These are phyloP conservation scores for Chloroclystis v-ata DNA, from an alignment of 2,888 invertebrate genomes.

Conservation along the genomic window DNA sequence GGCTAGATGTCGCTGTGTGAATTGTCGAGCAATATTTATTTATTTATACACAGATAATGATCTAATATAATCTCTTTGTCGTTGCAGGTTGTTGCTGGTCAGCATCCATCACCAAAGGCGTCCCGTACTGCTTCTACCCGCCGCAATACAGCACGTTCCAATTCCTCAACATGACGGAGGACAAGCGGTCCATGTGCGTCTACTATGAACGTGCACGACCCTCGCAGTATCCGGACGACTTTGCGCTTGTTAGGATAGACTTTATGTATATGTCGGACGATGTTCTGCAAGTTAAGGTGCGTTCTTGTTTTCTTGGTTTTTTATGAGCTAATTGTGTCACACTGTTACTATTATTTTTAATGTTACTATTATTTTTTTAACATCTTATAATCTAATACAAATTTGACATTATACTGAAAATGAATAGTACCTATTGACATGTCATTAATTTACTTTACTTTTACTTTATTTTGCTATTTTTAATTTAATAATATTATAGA, in stretches of 20 bases:
- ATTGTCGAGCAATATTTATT: no score
- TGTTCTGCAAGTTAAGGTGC: constrained; percentile 82
- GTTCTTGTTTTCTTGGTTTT: constrained; percentile 1
- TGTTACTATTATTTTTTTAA: no score
- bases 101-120: constrained; percentile 57
- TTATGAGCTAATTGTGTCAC: no score
- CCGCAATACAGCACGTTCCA: constrained; percentile 81
- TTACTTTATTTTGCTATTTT: no score
- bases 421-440: no score
- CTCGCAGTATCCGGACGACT: constrained; percentile 82
- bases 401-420: no score
- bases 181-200: constrained; percentile 78
- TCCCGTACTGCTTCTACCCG: constrained; percentile 87
- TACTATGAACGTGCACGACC: constrained; percentile 73
- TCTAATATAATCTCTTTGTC: constrained; percentile 58
- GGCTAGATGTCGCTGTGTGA: no score
- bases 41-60: no score
- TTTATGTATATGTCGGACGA: constrained; percentile 80
- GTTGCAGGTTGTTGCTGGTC: constrained; percentile 87
- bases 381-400: no score
- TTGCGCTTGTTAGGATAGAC: constrained; percentile 78
- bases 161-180: constrained; percentile 79
- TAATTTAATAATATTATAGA: no score
- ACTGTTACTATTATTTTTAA: no score
- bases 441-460: no score